Conservation (phyloP, 2,113 vertebrate species). For the Oncorhynchus tshawytscha region DNA sequence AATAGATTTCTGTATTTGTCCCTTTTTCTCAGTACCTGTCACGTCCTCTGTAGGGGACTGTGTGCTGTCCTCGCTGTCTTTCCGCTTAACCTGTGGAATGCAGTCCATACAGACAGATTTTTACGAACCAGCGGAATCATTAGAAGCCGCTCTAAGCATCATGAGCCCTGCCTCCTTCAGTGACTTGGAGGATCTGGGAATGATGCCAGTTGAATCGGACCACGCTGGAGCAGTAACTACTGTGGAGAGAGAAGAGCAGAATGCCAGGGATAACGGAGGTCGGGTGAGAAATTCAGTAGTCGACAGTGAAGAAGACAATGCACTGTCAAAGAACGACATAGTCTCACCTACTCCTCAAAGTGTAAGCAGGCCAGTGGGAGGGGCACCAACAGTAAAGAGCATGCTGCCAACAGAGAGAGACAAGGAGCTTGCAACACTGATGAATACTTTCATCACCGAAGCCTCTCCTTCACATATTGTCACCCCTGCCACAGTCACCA, state of each 20-base stretch:
- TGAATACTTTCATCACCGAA: conserved; percentile 22
- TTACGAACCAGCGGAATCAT: conserved; percentile 20
- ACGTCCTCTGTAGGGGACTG: no score
- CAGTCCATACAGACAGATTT: conserved; percentile 14
- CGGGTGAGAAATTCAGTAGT: not conserved
- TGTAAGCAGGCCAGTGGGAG: not conserved
- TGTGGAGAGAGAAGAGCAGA: no score
- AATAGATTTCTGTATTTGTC: not conserved
- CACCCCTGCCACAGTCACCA: conserved; percentile 15
- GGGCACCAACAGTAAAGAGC: not conserved
- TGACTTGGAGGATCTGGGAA: conserved; percentile 47
- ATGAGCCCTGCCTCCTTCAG: conserved; percentile 32
- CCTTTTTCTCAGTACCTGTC: not conserved
- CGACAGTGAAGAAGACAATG: not conserved
- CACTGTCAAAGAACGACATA: no score
- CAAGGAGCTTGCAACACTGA: not conserved
- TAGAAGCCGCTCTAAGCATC: conserved; percentile 8
- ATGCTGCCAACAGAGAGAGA: not conserved
- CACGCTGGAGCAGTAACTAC: no score
- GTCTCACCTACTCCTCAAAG: no score
- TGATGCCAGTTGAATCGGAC: conserved; percentile 42
- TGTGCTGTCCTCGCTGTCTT: no score
- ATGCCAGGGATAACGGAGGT: not conserved
- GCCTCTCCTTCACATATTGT: conserved; percentile 18
- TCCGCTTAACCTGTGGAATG: no score